Percentiles rank a stretch among this genome's conserved stretches.
Conservation (phyloP, 2,797 vertebrate genomes). For the Parotocinclus haroldoi region DNA sequence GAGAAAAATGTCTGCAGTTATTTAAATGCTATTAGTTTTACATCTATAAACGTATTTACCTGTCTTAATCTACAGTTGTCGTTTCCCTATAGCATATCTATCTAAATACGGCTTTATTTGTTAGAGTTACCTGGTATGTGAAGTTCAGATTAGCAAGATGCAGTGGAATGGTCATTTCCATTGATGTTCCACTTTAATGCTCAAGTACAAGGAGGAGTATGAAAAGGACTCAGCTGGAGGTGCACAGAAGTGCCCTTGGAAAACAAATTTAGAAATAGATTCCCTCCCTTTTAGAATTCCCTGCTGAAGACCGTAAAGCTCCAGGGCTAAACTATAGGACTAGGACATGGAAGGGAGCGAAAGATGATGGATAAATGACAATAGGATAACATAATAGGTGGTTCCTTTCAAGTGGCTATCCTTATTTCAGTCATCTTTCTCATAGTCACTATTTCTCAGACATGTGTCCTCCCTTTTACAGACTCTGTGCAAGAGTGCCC, state of each 20-base stretch:
- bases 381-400: constrained; percentile 1
- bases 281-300: neutral
- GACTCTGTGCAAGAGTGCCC: constrained; percentile 98
- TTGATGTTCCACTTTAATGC: too few relatives aligned
- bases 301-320: neutral
- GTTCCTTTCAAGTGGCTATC: constrained; percentile 1
- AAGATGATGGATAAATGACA: neutral
- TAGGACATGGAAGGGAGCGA: constrained; percentile 5
- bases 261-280: constrained; percentile 18
- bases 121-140: too few relatives aligned
- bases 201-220: too few relatives aligned
- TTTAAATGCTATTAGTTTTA: too few relatives aligned
- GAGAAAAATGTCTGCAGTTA: constrained; percentile 59
- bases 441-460: constrained; percentile 15
- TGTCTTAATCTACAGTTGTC: too few relatives aligned
- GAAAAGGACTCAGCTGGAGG: neutral
- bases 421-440: neutral
- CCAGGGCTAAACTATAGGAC: constrained; percentile 3
- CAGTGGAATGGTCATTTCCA: too few relatives aligned
- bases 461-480: constrained; percentile 57
- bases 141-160: too few relatives aligned
- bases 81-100: too few relatives aligned
- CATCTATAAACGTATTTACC: too few relatives aligned
- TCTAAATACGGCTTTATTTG: too few relatives aligned
- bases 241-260: neutral